phyloP scores from a whole-genome alignment of 23 tunicate species.

The Clavelina lepadiformis region DNA sequence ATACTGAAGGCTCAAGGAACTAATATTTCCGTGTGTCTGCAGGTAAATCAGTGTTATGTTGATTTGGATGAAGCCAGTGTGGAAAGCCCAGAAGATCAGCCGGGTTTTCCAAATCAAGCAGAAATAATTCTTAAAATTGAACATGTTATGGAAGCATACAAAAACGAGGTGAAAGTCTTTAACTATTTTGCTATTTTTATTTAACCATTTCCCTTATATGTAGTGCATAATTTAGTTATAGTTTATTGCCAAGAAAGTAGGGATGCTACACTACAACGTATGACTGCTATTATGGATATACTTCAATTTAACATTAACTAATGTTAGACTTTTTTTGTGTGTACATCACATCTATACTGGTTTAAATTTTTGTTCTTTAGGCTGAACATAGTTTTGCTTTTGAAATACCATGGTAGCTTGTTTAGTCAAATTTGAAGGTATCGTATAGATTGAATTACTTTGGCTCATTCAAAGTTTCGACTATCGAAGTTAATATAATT shows the following conservation, averaged over 20 bases:
- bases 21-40: too few species aligned
- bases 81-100: constrained; percentile 88
- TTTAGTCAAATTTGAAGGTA: too few species aligned
- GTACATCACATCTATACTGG: too few species aligned
- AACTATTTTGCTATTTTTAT: neutral
- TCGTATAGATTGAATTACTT: too few species aligned
- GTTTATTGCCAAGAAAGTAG: neutral
- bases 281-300: neutral
- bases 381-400: too few species aligned
- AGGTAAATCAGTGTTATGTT: constrained; percentile 87
- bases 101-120: constrained; percentile 61
- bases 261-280: neutral
- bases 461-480: too few species aligned
- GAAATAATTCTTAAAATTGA: constrained; percentile 34
- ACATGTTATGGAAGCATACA: constrained; percentile 15
- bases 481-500: too few species aligned
- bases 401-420: too few species aligned
- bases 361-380: too few species aligned
- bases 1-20: too few species aligned
- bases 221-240: neutral
- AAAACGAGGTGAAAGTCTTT: constrained; percentile 35
- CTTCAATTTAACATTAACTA: too few species aligned
- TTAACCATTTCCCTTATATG: neutral
- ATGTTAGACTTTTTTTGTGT: too few species aligned
- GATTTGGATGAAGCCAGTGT: constrained; percentile 65